A percentile compares a stretch with the other conserved stretches of the same genome.
Conservation (phyloP, 2,113 vertebrate genomes). For the Connochaetes taurinus region DNA sequence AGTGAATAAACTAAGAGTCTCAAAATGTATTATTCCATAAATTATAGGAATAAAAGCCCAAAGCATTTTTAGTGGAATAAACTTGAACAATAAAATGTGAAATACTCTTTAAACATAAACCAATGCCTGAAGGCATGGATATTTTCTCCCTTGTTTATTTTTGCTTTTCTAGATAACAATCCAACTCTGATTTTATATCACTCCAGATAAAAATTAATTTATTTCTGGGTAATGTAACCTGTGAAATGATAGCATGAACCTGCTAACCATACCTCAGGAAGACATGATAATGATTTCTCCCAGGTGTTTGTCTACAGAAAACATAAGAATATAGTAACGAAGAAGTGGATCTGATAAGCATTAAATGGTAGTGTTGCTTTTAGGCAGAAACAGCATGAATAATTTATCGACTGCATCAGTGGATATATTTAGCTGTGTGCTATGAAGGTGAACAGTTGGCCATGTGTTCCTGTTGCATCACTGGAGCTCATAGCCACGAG, state of each 20-base stretch:
- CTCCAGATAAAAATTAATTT: constrained; percentile 68
- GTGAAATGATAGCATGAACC: constrained; percentile 26
- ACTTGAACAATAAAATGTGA: constrained; percentile 53
- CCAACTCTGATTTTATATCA: constrained; percentile 44
- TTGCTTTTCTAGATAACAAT: constrained; percentile 46
- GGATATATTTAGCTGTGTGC: constrained; percentile 36
- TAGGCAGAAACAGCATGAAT: constrained; percentile 56
- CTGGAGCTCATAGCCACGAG: not conserved
- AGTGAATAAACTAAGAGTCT: constrained; percentile 41
- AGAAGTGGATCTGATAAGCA: not conserved
- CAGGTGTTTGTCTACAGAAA: constrained; percentile 16
- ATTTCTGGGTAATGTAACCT: constrained; percentile 54
- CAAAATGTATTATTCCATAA: constrained; percentile 27
- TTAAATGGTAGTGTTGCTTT: constrained; percentile 46
- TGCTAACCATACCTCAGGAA: constrained; percentile 41
- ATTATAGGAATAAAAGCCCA: constrained; percentile 54
- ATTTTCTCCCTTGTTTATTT: constrained; percentile 55
- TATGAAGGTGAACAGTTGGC: not conserved
- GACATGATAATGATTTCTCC: constrained; percentile 29
- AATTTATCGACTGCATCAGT: constrained; percentile 49
- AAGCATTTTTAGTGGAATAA: constrained; percentile 66
- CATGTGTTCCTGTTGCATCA: not conserved
- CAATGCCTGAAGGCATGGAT: constrained; percentile 52
- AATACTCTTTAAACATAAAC: constrained; percentile 69
- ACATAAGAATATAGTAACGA: not conserved